Evolutionary conservation across 2,113 vertebrate genomes (phyloP).

Genomic region (Euleptes europaea): DNA sequence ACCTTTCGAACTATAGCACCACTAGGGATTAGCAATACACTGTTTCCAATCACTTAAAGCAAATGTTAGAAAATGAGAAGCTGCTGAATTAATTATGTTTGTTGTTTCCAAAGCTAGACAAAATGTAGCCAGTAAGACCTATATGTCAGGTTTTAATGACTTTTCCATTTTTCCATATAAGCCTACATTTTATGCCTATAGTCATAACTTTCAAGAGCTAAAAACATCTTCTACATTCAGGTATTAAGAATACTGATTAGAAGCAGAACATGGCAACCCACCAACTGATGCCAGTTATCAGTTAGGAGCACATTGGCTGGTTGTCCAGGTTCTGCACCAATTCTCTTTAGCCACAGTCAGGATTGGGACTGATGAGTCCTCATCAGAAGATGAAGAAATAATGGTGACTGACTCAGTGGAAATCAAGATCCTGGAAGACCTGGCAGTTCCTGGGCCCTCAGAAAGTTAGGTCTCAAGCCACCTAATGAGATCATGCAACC

Average conservation of each 20-base stretch:
- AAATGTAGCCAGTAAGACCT: not conserved
- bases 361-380: too few species aligned
- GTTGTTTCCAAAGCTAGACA: conserved; percentile 7
- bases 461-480: too few species aligned
- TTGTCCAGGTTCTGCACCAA: not conserved
- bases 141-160: not conserved
- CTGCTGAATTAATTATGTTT: conserved; percentile 12
- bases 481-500: too few species aligned
- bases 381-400: too few species aligned
- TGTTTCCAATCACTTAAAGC: conserved; percentile 29
- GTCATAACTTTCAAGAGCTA: not conserved
- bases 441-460: too few species aligned
- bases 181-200: not conserved
- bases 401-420: too few species aligned
- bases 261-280: not conserved
- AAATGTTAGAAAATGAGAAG: conserved; percentile 11
- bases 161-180: not conserved
- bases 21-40: conserved; percentile 5
- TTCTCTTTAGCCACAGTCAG: not conserved
- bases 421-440: too few species aligned
- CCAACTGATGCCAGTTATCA: not conserved
- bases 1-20: conserved; percentile 35
- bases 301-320: not conserved
- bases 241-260: not conserved
- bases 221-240: not conserved